These are phyloP conservation scores for Conger conger DNA, from an alignment of 2,113 vertebrate species.

Conservation along the genomic window DNA sequence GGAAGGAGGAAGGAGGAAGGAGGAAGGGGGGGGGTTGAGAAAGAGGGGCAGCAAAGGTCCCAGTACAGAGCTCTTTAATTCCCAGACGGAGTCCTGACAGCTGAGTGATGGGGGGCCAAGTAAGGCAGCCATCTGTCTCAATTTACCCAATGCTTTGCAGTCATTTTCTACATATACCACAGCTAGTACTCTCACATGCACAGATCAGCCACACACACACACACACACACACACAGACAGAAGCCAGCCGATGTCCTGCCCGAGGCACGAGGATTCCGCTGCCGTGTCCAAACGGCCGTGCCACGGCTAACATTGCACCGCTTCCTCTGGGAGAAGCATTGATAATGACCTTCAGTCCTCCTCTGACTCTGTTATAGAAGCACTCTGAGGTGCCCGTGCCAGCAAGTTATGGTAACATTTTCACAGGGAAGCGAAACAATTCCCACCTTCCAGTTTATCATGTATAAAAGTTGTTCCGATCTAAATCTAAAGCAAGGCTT, in stretches of 20 bases:
- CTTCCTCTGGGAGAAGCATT: not conserved
- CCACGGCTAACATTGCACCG: not conserved
- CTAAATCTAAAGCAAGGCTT: too few species aligned
- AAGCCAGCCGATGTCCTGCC: not conserved
- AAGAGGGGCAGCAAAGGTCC: not conserved
- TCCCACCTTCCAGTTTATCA: not conserved
- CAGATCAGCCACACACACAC: not conserved
- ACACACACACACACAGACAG: too few species aligned
- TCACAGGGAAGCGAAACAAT: not conserved
- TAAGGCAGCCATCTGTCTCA: not conserved
- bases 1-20: too few species aligned
- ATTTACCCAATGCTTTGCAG: not conserved
- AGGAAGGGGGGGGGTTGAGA: not conserved
- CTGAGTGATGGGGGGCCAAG: not conserved
- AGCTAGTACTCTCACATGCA: not conserved
- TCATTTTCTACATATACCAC: slow-evolving; percentile 1
- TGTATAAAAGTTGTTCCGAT: not conserved
- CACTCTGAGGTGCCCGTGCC: not conserved
- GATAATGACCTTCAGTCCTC: not conserved
- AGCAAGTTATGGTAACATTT: not conserved
- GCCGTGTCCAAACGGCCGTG: not conserved
- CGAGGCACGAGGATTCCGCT: not conserved
- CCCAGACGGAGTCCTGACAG: not conserved
- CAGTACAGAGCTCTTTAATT: not conserved
- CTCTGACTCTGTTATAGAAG: not conserved